A percentile compares a stretch with the other conserved stretches of the same genome.
Evolutionary conservation across 2,797 vertebrate genomes (phyloP).

Genomic region (Potorous gilbertii): DNA sequence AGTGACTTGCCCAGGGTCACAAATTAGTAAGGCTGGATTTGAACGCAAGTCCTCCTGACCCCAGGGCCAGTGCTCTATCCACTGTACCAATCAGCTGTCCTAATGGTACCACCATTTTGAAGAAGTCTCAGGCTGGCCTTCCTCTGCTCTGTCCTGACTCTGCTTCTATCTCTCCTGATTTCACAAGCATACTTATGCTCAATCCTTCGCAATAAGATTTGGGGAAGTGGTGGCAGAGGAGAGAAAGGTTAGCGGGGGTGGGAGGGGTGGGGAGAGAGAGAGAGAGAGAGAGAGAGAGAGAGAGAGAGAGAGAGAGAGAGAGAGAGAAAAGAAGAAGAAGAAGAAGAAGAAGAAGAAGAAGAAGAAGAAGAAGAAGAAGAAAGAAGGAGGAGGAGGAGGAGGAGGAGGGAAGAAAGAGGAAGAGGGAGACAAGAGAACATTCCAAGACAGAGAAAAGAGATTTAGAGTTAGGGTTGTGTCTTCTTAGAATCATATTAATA

Average conservation of each 20-base stretch:
- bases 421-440: too few relatives aligned
- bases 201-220: neutral
- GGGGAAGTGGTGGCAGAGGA: neutral
- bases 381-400: too few relatives aligned
- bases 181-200: neutral
- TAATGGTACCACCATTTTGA: neutral
- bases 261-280: neutral
- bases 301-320: neutral
- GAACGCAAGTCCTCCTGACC: neutral
- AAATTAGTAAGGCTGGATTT: neutral
- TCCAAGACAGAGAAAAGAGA: too few relatives aligned
- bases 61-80: too few relatives aligned
- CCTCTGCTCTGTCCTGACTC: neutral
- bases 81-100: too few relatives aligned
- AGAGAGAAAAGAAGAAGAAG: too few relatives aligned
- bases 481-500: too few relatives aligned
- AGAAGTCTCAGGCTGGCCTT: neutral
- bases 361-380: too few relatives aligned
- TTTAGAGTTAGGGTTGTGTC: too few relatives aligned
- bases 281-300: neutral
- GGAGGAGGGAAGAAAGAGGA: too few relatives aligned
- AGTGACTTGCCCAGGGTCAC: neutral
- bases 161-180: neutral
- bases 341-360: too few relatives aligned
- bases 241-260: neutral